Evolutionary conservation across 2,888 invertebrate species (phyloP).

Genomic region (Oligia strigilis): DNA sequence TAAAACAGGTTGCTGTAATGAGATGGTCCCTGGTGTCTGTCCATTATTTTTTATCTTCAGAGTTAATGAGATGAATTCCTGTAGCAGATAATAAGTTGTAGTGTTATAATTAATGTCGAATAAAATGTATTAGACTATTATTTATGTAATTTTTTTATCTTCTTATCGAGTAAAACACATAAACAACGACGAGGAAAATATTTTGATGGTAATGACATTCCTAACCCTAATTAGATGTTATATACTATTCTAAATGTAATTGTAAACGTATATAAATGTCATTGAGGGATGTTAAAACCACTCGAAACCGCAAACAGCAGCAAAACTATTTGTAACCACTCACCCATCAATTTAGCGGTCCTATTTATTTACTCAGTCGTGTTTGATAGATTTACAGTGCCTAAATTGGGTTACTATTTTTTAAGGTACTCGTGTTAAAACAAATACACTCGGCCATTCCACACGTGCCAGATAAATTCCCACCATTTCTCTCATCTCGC

Average conservation of each 20-base stretch:
- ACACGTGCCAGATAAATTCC: constrained; percentile 83
- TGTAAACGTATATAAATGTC: background rate
- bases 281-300: constrained; percentile 18
- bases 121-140: constrained; percentile 40
- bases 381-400: constrained; percentile 52
- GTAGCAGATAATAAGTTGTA: constrained; percentile 47
- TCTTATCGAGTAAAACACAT: constrained; percentile 22
- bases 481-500: constrained; percentile 84
- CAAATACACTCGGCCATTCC: constrained; percentile 77
- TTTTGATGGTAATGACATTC: background rate
- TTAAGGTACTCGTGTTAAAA: constrained; percentile 72
- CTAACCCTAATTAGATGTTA: background rate
- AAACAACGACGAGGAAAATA: constrained; percentile 28
- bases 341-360: constrained; percentile 57
- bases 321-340: constrained; percentile 49
- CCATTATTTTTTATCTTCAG: constrained; percentile 49
- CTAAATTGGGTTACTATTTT: constrained; percentile 37
- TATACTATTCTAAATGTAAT: background rate
- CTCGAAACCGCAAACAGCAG: constrained; percentile 30
- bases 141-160: constrained; percentile 49
- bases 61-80: constrained; percentile 60
- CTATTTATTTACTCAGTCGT: constrained; percentile 56
- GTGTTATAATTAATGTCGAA: constrained; percentile 59
- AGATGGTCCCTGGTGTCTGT: constrained; percentile 40
- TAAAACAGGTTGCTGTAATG: constrained; percentile 55